These are phyloP conservation scores for Lasaia peninsularis DNA, from an alignment of 1,140 invertebrate species.

Conservation along the genomic window DNA sequence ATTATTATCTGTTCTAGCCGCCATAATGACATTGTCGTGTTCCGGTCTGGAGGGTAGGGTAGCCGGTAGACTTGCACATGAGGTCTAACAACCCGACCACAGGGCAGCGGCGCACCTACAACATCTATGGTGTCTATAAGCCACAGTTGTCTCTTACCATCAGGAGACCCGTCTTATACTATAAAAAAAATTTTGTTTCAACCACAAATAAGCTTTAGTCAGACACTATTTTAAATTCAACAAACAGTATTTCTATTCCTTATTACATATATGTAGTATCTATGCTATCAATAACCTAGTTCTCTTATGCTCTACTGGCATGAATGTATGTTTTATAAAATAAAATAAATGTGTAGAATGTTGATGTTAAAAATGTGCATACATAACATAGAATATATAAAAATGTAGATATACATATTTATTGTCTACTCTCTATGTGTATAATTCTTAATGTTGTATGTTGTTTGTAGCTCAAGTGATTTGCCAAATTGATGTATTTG, in stretches of 20 bases:
- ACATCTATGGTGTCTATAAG: too few species aligned
- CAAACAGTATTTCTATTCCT: background rate
- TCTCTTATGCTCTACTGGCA: background rate
- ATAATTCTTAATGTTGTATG: constrained; percentile 6
- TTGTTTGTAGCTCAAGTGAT: constrained; percentile 22
- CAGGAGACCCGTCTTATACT: too few species aligned
- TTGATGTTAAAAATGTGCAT: background rate
- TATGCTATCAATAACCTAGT: background rate
- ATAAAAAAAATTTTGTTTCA: constrained; percentile 13
- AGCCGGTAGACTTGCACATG: too few species aligned
- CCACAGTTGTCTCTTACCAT: too few species aligned
- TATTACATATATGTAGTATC: background rate
- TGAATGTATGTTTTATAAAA: background rate
- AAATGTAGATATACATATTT: constrained; percentile 13
- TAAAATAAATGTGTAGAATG: background rate
- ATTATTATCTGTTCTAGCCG: too few species aligned
- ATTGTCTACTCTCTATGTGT: constrained; percentile 1
- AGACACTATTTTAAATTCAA: background rate
- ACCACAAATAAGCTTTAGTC: background rate
- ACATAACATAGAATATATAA: constrained; percentile 11
- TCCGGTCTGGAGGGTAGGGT: too few species aligned
- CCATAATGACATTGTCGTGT: too few species aligned
- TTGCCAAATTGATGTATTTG: constrained; percentile 25
- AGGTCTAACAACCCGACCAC: too few species aligned
- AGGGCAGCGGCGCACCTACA: too few species aligned